Conservation (phyloP, 2,113 vertebrate species). For the Potamarius usumacintae region DNA sequence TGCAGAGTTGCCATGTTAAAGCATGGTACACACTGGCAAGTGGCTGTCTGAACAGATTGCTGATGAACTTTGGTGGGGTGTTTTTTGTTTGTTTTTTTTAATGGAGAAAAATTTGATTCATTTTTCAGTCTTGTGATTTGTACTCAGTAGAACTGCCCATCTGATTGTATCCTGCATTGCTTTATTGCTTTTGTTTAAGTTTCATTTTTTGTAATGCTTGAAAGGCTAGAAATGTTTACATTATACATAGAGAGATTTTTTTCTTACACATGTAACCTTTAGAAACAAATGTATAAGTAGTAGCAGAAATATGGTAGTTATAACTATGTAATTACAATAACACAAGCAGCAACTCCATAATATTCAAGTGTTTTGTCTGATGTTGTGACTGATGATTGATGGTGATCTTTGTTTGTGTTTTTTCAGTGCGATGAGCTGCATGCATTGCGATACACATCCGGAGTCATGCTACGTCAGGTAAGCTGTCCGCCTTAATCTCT, state of each 20-base stretch:
- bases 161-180: background rate
- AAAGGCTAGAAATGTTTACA: background rate
- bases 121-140: background rate
- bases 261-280: background rate
- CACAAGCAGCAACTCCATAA: background rate
- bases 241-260: background rate
- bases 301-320: background rate
- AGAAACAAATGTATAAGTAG: background rate
- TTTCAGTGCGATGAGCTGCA: background rate
- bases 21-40: conserved; percentile 9
- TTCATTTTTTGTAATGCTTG: background rate
- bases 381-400: background rate
- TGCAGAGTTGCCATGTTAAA: conserved; percentile 29
- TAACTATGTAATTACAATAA: background rate
- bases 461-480: conserved; percentile 24
- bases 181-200: background rate
- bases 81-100: background rate
- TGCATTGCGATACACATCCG: background rate
- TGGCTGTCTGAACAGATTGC: conserved; percentile 7
- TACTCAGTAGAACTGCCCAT: background rate
- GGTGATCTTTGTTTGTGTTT: background rate
- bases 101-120: background rate
- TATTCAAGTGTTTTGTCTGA: background rate
- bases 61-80: conserved; percentile 13
- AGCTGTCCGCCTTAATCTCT: background rate